phyloP scores from a whole-genome alignment of 2,888 invertebrate species.

The Heliothis peltigera region DNA sequence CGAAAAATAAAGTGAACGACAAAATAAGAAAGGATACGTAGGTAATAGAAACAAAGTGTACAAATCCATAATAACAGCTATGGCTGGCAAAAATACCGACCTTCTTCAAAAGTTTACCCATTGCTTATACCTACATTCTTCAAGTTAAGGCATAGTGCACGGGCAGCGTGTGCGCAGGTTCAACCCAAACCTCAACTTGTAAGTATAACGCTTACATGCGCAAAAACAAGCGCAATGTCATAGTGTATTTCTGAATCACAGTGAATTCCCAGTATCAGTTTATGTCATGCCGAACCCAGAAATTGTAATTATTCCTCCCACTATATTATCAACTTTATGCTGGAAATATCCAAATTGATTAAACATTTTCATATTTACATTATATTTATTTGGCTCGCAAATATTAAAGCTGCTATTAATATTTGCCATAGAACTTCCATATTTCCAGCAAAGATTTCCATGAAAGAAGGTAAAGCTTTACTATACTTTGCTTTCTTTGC shows the following conservation, averaged over 20 bases:
- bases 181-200: too few relatives aligned
- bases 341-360: conserved; percentile 2
- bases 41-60: too few relatives aligned
- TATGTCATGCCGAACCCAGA: conserved; percentile 16
- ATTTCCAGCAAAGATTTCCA: too few relatives aligned
- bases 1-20: neutral
- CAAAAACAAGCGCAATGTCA: too few relatives aligned
- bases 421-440: neutral
- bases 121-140: too few relatives aligned
- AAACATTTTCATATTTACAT: neutral
- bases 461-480: neutral
- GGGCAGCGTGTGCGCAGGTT: too few relatives aligned
- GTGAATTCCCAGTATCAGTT: conserved; percentile 37
- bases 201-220: too few relatives aligned
- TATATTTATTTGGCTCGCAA: neutral
- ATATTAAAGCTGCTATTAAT: neutral
- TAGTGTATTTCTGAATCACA: conserved; percentile 28
- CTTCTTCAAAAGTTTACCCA: too few relatives aligned
- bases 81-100: too few relatives aligned
- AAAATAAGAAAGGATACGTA: too few relatives aligned
- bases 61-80: too few relatives aligned
- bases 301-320: conserved; percentile 27
- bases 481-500: conserved; percentile 21
- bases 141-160: too few relatives aligned
- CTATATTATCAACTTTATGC: neutral